Percentiles rank a stretch among this genome's conserved stretches.
Evolutionary conservation across 2,797 vertebrate genomes (phyloP).

Genomic region (Mormyrus hasselquistii): DNA sequence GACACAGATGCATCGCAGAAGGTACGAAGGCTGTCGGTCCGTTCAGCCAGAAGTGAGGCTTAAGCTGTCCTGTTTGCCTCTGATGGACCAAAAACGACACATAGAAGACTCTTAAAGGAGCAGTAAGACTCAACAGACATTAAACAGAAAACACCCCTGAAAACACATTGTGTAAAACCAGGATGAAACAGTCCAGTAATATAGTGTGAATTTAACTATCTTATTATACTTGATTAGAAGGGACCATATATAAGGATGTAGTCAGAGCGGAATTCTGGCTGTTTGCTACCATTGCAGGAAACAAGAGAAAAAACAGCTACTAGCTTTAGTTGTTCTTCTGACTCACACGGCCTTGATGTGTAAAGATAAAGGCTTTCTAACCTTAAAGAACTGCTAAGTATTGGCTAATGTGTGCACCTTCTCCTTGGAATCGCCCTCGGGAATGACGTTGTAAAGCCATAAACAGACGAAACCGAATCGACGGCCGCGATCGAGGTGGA

Average conservation of each 20-base stretch:
- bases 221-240: not conserved
- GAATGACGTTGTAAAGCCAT: not conserved
- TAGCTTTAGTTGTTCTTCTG: not conserved
- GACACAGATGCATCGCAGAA: not conserved
- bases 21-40: not conserved
- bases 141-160: not conserved
- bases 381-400: not conserved
- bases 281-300: not conserved
- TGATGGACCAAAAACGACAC: not conserved
- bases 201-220: not conserved
- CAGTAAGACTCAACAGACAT: not conserved
- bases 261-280: not conserved
- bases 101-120: not conserved
- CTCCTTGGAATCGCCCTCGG: not conserved
- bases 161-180: not conserved
- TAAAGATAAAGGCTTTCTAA: not conserved
- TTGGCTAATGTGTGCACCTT: not conserved
- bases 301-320: not conserved
- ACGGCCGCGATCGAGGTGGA: constrained; percentile 37
- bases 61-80: not conserved
- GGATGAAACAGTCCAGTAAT: not conserved
- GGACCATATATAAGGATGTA: not conserved
- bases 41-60: not conserved
- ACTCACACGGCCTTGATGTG: not conserved
- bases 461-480: not conserved